Conservation (phyloP, 2,888 invertebrate genomes). For the Lysandra coridon region DNA sequence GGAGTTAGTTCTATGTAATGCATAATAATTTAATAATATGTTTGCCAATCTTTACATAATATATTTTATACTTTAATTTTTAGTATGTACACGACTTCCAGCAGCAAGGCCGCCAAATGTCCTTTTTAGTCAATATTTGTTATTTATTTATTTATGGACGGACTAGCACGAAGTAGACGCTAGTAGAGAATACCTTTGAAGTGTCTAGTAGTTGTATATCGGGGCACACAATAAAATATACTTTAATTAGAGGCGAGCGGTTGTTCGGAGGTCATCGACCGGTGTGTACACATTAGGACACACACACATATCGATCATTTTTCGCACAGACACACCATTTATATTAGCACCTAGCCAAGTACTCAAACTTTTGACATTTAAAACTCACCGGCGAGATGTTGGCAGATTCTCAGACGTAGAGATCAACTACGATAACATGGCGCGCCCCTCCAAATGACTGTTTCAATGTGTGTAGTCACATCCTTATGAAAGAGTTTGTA, state of each 20-base stretch:
- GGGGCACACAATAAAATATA: conserved; percentile 78
- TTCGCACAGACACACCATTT: conserved; percentile 46
- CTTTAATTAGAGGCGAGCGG: conserved; percentile 69
- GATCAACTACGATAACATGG: too few relatives aligned
- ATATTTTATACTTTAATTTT: not conserved
- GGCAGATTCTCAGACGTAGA: not conserved
- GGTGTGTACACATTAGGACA: conserved; percentile 47
- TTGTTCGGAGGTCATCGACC: conserved; percentile 52
- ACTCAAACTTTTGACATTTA: not conserved
- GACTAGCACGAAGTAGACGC: not conserved
- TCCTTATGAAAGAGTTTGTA: too few relatives aligned
- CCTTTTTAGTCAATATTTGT: too few relatives aligned
- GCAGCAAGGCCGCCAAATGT: too few relatives aligned
- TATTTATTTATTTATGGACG: too few relatives aligned
- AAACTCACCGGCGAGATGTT: not conserved
- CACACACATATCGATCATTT: conserved; percentile 49
- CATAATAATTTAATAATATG: not conserved
- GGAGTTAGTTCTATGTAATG: not conserved
- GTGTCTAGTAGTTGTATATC: conserved; percentile 45
- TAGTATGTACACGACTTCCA: too few relatives aligned
- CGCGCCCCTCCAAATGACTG: too few relatives aligned
- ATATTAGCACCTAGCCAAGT: not conserved
- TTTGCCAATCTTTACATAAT: not conserved
- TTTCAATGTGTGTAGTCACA: too few relatives aligned
- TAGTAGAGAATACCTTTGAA: not conserved